Conservation (phyloP, 2,113 vertebrate genomes). For the Arizona elegans region DNA sequence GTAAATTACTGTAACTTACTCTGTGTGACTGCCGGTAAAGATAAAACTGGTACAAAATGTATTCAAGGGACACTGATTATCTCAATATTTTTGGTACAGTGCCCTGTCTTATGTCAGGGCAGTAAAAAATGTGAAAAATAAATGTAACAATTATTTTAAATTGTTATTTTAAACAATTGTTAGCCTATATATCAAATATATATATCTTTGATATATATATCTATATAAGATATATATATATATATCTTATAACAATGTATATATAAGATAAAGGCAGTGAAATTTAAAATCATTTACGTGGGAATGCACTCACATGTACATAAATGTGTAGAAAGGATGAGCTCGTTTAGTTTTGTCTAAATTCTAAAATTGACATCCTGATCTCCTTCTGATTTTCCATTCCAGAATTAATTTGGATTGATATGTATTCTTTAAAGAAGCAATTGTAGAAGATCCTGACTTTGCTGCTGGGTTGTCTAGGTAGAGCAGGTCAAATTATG, state of each 20-base stretch:
- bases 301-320: background rate
- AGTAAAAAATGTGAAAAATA: background rate
- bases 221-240: background rate
- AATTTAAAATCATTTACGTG: background rate
- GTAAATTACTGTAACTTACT: background rate
- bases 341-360: background rate
- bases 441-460: background rate
- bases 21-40: background rate
- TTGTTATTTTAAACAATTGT: background rate
- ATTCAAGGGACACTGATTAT: background rate
- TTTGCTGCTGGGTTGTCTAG: background rate
- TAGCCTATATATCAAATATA: background rate
- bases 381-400: background rate
- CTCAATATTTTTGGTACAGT: background rate
- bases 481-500: background rate
- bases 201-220: background rate
- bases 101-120: background rate
- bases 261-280: background rate
- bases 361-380: background rate
- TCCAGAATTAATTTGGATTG: background rate
- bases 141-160: background rate
- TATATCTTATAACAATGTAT: background rate
- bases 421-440: background rate
- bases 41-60: background rate
- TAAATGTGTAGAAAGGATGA: background rate